Evolutionary conservation across 2,888 invertebrate genomes (phyloP), one percentile per base, ranked within the genome.

Genomic region (Oscheius onirici): DNA sequence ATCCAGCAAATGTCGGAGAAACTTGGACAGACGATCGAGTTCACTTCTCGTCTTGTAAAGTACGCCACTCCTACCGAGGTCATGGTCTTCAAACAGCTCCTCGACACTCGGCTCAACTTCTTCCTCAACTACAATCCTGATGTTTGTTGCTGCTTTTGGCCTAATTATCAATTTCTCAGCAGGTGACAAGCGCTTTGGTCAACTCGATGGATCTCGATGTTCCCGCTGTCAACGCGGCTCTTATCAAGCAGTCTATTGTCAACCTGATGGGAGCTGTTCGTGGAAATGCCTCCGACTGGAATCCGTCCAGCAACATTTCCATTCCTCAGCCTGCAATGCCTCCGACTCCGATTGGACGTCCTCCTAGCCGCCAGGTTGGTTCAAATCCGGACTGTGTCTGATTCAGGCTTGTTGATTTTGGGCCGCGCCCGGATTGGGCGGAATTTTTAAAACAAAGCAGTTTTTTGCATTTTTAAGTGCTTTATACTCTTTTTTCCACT

Each of bases 1-100:
- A 93, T 96, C 75, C 94, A 94, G 90, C 95, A 95, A 84, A 93
- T 93, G 77, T 92, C 95, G 72, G 95, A 95, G 85, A 94, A 94
- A 88, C 84, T 90, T 71, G 87, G 87, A 68, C 87, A 88, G 68
- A 89, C 89, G 5, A 95, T 95, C 88, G 95, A 96, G 83, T 96
- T 95, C 88, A 93, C 95, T 65, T 96, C 97, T 85, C 92, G 94
- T 86, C 90, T 96, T 75, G 92, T 94, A 76, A 94, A 95, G 89
- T 93, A 93, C 89, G 93, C 95, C 17, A 93, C 93, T 70, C 91
- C 94, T 46, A 92, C 94, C 66, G 78, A 82, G 72, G 78, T 80
- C 49, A 91, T 97, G 76, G 93, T 95, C 91, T 93, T 97, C 89
- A 94, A 95, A 88, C 95, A 95, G 90, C 90, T 95, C 60, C 91